Base-by-base conservation (phyloP, 2,113 vertebrate genomes). In the Myiagra hebetior region DNA sequence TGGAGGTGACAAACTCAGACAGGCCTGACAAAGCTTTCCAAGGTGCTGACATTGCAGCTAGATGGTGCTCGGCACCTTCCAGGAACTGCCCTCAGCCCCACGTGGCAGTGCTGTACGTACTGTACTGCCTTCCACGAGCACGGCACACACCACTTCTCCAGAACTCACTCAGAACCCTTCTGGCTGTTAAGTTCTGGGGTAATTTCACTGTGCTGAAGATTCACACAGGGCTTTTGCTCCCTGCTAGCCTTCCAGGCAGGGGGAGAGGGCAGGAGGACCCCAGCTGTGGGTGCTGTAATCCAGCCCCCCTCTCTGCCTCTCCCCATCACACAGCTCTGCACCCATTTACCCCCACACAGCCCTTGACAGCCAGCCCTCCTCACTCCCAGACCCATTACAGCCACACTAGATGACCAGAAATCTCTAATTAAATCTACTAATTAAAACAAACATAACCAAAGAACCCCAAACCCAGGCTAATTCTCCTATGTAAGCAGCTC, bases 321-420 rank as follows among this genome's bases (percentile, higher is more conserved):
- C 13, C 15, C 37, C 42, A 28, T 28, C 20, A 22, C 27, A 59
- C 30, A 47, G 6, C 28, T 62, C 64, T 62, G 22, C 13, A 31
- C 19, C 16, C 14, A 35, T 26, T 31, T 5, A 53, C 18, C 39
- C 21, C 30, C 59, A 47, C 3, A 1, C 8, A 81, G 74, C 21
- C n/a, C 55, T 33, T 0, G 0, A 44, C 2, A 0, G 3, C 10
- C 60, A 59, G 44, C 15, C 59, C n/a, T 53, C 53, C 5, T 1
- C 21, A 39, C 24, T 63, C 56, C 46, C 57, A 87, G 33, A 14
- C 18, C 74, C 39, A 50, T 12, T 28, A 63, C 28, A 78, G 42
- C 16, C 44, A 46, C 1, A 8, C 21, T 2, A 44, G 30, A 7
- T 6, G 14, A 60, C 9, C 26, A 64, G 63, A 93, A 90, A 73